A percentile compares a stretch with the other conserved stretches of the same genome.
These are phyloP conservation scores for Periophthalmus magnuspinnatus DNA, from an alignment of 2,797 vertebrate species.

Conservation along the genomic window DNA sequence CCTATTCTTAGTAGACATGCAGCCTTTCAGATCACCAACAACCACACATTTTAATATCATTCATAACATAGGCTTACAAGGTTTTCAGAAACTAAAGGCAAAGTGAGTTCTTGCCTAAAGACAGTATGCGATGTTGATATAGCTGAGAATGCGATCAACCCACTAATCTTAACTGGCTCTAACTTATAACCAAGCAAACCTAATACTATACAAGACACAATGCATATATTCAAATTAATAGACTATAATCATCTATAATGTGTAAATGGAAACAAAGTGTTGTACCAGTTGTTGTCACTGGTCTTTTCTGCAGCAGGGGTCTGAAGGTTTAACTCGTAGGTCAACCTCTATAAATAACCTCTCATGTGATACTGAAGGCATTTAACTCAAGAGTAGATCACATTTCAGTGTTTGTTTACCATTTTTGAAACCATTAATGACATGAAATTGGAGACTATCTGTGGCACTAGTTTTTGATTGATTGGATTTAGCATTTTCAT, in stretches of 20 bases:
- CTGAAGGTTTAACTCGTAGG: conserved; percentile 20
- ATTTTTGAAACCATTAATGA: background rate
- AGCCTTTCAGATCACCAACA: background rate
- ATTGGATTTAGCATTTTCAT: background rate
- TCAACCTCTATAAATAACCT: conserved; percentile 72
- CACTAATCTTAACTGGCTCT: background rate
- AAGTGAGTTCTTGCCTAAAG: background rate
- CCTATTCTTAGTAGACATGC: background rate
- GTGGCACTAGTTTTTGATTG: background rate
- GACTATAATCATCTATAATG: conserved; percentile 9
- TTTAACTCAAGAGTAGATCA: conserved; percentile 31
- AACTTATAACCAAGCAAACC: background rate
- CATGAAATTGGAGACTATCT: background rate
- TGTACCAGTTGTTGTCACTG: conserved; percentile 16
- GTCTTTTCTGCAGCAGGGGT: background rate
- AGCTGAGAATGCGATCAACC: background rate
- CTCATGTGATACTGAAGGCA: conserved; percentile 54
- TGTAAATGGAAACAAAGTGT: conserved; percentile 48
- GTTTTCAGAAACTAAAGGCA: background rate
- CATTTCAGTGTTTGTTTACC: conserved; percentile 14
- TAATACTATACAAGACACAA: background rate
- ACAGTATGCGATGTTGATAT: background rate
- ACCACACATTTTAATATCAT: too few relatives aligned
- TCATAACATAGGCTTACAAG: too few relatives aligned
- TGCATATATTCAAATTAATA: background rate